These are phyloP conservation scores for Poecilia velifera DNA, from an alignment of 2,797 vertebrate species.

Conservation along the genomic window DNA sequence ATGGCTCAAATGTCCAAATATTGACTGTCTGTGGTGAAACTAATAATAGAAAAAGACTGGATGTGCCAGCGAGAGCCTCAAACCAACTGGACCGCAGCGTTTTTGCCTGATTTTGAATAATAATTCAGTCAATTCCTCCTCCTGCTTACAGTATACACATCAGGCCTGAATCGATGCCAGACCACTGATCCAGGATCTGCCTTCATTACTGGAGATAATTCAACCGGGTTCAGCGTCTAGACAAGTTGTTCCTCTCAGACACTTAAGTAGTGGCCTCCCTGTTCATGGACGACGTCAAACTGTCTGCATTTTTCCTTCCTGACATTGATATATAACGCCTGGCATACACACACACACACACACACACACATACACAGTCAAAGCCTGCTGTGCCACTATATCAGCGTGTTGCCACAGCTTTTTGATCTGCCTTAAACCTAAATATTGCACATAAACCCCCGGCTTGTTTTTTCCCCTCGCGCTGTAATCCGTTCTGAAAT, in stretches of 20 bases:
- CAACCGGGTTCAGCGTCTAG: constrained; percentile 22
- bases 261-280: constrained; percentile 10
- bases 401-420: constrained; percentile 19
- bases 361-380: constrained; percentile 13
- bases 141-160: constrained; percentile 34
- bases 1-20: constrained; percentile 65
- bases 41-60: constrained; percentile 37
- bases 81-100: background rate
- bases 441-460: constrained; percentile 40
- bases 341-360: constrained; percentile 11
- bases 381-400: constrained; percentile 25
- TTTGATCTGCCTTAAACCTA: constrained; percentile 42
- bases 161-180: background rate
- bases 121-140: background rate
- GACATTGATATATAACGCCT: constrained; percentile 19
- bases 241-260: constrained; percentile 34
- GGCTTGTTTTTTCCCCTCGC: background rate
- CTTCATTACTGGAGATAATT: constrained; percentile 15
- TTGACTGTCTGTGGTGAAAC: constrained; percentile 40
- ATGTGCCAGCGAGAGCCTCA: background rate
- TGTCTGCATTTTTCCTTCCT: constrained; percentile 11
- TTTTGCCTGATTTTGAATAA: constrained; percentile 2
- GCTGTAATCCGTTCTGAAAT: constrained; percentile 36
- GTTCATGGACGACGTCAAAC: constrained; percentile 6
- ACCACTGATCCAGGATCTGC: constrained; percentile 31